phyloP scores from a whole-genome alignment of 2,113 vertebrate species.

The Mesembrinibis cayennensis region DNA sequence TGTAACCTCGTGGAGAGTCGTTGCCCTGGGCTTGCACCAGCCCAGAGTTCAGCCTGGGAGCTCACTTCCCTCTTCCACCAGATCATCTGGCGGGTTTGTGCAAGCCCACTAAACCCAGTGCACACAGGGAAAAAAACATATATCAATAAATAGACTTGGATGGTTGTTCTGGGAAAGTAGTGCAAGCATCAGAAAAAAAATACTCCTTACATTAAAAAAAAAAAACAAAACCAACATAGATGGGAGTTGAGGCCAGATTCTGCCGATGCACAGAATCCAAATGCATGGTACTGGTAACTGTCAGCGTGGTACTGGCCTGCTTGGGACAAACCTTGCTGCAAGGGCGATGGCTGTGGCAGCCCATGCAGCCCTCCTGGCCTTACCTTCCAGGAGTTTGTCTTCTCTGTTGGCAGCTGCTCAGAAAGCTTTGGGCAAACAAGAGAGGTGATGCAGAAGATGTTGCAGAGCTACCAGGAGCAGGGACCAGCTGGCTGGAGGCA shows the following conservation, averaged over 20 bases:
- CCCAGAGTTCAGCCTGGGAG: background rate
- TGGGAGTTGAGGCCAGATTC: background rate
- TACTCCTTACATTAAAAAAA: background rate
- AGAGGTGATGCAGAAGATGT: background rate
- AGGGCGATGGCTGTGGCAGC: background rate
- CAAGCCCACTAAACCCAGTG: background rate
- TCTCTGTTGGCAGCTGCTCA: background rate
- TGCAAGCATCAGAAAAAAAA: background rate
- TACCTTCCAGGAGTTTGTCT: background rate
- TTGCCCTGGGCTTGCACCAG: background rate
- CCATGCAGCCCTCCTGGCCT: background rate
- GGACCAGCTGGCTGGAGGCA: background rate
- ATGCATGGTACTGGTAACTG: too few relatives aligned
- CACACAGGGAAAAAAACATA: background rate
- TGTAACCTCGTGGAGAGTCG: background rate
- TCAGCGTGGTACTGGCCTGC: rapidly evolving
- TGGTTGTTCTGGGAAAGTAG: background rate
- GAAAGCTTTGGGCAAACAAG: background rate
- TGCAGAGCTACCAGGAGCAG: rapidly evolving
- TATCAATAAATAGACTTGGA: background rate
- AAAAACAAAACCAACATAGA: background rate
- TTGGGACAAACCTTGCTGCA: background rate
- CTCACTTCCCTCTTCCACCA: background rate
- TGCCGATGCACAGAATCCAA: background rate
- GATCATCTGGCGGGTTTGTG: rapidly evolving